These are phyloP conservation scores for Calameuta filiformis DNA, from an alignment of 2,888 invertebrate species.

Conservation along the genomic window DNA sequence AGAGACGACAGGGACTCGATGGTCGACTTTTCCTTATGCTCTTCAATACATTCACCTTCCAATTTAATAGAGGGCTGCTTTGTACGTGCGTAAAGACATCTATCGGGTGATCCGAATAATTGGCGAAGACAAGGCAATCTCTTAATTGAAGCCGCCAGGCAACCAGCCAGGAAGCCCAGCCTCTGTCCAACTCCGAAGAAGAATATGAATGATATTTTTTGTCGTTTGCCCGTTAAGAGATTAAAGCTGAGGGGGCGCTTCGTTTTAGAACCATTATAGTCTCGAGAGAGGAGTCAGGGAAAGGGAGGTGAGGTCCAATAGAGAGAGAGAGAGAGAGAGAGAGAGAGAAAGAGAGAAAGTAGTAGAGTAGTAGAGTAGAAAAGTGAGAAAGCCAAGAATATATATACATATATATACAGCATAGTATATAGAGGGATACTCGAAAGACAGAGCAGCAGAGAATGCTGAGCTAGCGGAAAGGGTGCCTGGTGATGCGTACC, in stretches of 20 bases:
- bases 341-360: not conserved
- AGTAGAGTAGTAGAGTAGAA: not conserved
- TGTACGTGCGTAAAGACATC: constrained; percentile 4
- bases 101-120: constrained; percentile 34
- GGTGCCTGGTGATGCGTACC: constrained; percentile 65
- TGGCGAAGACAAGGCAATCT: constrained; percentile 44
- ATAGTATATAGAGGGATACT: not conserved
- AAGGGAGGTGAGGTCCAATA: constrained; percentile 5
- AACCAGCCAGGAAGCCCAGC: constrained; percentile 24
- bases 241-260: constrained; percentile 55
- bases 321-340: not conserved
- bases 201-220: constrained; percentile 53
- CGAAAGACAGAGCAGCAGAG: constrained; percentile 30
- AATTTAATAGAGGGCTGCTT: not conserved
- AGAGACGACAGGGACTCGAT: not conserved
- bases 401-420: not conserved
- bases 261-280: constrained; percentile 59
- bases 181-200: constrained; percentile 30
- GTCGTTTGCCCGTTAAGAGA: constrained; percentile 61
- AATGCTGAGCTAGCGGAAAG: constrained; percentile 65
- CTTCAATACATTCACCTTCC: not conserved
- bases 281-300: constrained; percentile 21
- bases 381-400: constrained; percentile 12
- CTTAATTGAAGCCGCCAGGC: constrained; percentile 41
- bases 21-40: not conserved